These are phyloP conservation scores for Enteromius thamalakanensis DNA, from an alignment of 2,797 vertebrate species.

Conservation along the genomic window DNA sequence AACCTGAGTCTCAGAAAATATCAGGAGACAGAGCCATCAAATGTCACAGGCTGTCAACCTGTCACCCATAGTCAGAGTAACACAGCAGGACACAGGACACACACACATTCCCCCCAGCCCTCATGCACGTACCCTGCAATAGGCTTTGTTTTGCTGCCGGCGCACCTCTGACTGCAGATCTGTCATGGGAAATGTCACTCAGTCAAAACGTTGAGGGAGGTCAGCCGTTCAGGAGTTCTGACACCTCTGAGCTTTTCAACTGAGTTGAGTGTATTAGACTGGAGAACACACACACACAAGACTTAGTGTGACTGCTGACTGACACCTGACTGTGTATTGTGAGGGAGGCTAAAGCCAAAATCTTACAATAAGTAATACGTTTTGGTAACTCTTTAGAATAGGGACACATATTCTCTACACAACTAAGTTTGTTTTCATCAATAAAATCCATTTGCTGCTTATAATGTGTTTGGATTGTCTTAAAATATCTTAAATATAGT, in stretches of 20 bases:
- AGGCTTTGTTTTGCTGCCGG: conserved; percentile 71
- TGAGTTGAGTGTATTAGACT: conserved; percentile 70
- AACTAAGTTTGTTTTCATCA: not conserved
- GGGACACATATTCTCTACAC: not conserved
- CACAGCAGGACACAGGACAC: conserved; percentile 6
- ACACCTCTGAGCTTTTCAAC: conserved; percentile 69
- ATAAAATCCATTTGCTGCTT: not conserved
- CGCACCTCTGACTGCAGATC: conserved; percentile 57
- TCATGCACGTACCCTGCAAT: conserved; percentile 63
- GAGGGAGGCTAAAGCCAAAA: not conserved
- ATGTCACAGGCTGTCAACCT: conserved; percentile 45
- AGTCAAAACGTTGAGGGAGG: conserved; percentile 70
- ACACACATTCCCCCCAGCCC: not conserved
- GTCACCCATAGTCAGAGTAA: conserved; percentile 37
- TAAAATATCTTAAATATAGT: too few species aligned
- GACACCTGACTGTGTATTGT: conserved; percentile 47
- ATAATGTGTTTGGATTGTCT: not conserved
- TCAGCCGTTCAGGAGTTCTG: conserved; percentile 66
- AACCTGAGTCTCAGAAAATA: conserved; percentile 39
- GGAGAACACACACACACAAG: conserved; percentile 61
- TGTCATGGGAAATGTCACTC: conserved; percentile 51
- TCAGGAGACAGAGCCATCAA: conserved; percentile 40
- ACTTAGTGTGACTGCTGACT: not conserved
- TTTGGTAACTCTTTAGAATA: not conserved
- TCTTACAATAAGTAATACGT: not conserved